phyloP scores from a whole-genome alignment of 2,888 invertebrate species.

The Microchrysa polita region DNA sequence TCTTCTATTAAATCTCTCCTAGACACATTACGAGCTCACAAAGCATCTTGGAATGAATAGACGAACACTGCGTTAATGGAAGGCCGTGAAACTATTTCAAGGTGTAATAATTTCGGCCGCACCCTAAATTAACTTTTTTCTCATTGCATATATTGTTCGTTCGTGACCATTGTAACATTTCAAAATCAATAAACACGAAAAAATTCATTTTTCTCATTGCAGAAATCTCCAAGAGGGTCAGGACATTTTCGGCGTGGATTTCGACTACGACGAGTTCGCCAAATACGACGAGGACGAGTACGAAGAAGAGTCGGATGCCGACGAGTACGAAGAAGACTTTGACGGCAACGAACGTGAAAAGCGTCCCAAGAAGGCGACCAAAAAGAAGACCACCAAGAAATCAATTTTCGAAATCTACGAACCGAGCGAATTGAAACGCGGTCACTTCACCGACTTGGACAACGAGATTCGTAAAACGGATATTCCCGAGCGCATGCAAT shows the following conservation, averaged over 20 bases:
- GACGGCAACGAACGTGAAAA: conserved; percentile 72
- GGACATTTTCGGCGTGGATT: conserved; percentile 99
- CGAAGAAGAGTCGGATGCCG: conserved; percentile 82
- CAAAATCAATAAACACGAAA: too few relatives aligned
- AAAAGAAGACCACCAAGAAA: conserved; percentile 82
- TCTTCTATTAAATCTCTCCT: too few relatives aligned
- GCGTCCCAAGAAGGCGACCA: conserved; percentile 77
- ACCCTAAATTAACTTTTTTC: too few relatives aligned
- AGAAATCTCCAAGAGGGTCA: conserved; percentile 96
- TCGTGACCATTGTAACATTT: too few relatives aligned
- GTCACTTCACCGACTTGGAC: conserved; percentile 93
- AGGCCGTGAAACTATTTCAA: too few relatives aligned
- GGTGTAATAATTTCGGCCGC: too few relatives aligned
- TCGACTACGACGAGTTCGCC: conserved; percentile 91
- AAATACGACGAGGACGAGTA: conserved; percentile 85
- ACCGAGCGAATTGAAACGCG: conserved; percentile 95
- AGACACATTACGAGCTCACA: too few relatives aligned
- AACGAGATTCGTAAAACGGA: conserved; percentile 90
- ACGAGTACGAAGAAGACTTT: conserved; percentile 83
- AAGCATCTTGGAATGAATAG: too few relatives aligned
- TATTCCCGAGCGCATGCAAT: conserved; percentile 91
- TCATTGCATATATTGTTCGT: too few relatives aligned
- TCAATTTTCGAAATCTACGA: conserved; percentile 96
- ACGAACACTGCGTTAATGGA: too few relatives aligned
- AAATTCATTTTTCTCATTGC: conserved; percentile 45